These are phyloP conservation scores for Balaenoptera acutorostrata DNA, from an alignment of 2,113 vertebrate species.

Conservation along the genomic window DNA sequence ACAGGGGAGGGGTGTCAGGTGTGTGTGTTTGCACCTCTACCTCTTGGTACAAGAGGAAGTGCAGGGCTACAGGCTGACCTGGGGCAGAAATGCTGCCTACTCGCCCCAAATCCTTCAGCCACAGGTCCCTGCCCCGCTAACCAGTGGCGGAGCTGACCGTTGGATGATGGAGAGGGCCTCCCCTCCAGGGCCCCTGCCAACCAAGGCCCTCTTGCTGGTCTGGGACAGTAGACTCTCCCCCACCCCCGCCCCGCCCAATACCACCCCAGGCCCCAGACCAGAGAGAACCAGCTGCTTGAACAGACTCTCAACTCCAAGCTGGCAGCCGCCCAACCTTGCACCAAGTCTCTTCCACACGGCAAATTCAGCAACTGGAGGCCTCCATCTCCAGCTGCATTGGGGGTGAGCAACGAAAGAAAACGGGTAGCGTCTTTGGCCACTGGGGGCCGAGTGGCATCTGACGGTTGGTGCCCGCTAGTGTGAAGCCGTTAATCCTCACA, in stretches of 20 bases:
- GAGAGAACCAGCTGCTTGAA: not conserved
- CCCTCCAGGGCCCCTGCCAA: not conserved
- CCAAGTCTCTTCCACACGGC: slow-evolving; percentile 30
- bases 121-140: not conserved
- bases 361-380: not conserved
- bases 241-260: no score
- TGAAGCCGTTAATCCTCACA: not conserved
- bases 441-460: not conserved
- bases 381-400: not conserved
- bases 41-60: not conserved
- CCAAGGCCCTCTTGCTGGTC: not conserved
- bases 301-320: slow-evolving; percentile 17
- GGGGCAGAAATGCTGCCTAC: not conserved
- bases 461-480: not conserved
- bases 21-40: not conserved
- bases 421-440: not conserved
- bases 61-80: not conserved
- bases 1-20: not conserved
- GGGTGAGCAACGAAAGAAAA: not conserved
- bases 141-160: not conserved
- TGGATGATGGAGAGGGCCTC: not conserved
- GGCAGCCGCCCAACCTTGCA: slow-evolving; percentile 52
- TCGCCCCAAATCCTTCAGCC: not conserved
- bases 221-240: not conserved
- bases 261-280: not conserved